phyloP scores from a whole-genome alignment of 2,888 invertebrate species.

The Dyspetes luteomarginatus region DNA sequence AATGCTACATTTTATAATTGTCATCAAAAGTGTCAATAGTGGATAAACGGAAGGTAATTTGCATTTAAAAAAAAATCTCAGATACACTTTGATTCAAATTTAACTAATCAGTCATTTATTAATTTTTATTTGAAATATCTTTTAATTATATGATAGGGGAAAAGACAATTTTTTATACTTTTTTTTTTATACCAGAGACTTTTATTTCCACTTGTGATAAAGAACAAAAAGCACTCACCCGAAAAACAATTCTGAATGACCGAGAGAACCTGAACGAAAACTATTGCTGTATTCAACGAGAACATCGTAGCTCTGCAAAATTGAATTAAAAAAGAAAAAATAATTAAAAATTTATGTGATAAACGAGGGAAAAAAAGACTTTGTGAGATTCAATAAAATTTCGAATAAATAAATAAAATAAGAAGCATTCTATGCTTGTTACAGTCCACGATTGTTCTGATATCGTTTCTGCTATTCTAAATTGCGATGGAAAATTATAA shows the following conservation, averaged over 20 bases:
- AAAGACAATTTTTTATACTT: too few relatives aligned
- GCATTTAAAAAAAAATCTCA: too few relatives aligned
- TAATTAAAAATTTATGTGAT: not conserved
- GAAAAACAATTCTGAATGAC: constrained; percentile 37
- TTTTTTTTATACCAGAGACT: not conserved
- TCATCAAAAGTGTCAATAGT: too few relatives aligned
- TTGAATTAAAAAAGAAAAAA: not conserved
- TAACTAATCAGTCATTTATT: too few relatives aligned
- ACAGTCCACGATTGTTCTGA: not conserved
- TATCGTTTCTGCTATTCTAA: not conserved
- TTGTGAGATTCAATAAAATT: not conserved
- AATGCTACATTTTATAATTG: too few relatives aligned
- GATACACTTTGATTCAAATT: too few relatives aligned
- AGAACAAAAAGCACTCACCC: constrained; percentile 28
- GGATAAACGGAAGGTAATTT: too few relatives aligned
- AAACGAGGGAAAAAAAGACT: not conserved
- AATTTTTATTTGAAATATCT: too few relatives aligned
- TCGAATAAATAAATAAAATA: not conserved
- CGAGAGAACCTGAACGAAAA: constrained; percentile 25
- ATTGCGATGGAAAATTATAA: not conserved
- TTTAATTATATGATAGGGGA: too few relatives aligned
- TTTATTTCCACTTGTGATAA: not conserved
- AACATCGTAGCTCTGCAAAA: constrained; percentile 44
- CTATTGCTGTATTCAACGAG: constrained; percentile 39
- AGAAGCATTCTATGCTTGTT: too few relatives aligned